Percentiles rank a stretch among this genome's conserved stretches.
These are phyloP conservation scores for Eretmochelys imbricata DNA, from an alignment of 2,113 vertebrate species.

Conservation along the genomic window DNA sequence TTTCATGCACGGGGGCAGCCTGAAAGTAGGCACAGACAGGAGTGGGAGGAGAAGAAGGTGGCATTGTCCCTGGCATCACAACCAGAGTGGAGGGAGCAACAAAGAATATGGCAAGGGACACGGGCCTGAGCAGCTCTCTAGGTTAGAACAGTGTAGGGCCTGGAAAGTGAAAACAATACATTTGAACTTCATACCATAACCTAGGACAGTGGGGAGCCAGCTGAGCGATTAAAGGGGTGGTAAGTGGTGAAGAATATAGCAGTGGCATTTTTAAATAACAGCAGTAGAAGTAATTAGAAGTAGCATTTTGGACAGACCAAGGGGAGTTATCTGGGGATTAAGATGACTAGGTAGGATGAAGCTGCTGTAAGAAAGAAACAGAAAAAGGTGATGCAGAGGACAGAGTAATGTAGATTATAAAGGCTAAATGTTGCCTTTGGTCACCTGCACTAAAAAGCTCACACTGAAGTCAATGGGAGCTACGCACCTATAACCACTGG, in stretches of 20 bases:
- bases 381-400: background rate
- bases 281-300: background rate
- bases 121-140: background rate
- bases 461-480: background rate
- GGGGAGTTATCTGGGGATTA: background rate
- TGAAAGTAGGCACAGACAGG: background rate
- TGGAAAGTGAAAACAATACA: background rate
- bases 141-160: background rate
- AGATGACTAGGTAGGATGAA: background rate
- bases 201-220: background rate
- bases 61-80: background rate
- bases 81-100: background rate
- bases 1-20: background rate
- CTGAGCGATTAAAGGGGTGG: background rate
- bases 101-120: background rate
- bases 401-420: background rate
- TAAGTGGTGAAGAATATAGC: fast-evolving
- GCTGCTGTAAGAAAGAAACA: background rate
- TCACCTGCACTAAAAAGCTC: background rate
- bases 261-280: background rate
- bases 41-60: background rate
- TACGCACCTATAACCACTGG: background rate
- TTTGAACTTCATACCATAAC: background rate
- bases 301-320: background rate
- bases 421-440: slow-evolving; percentile 28